phyloP scores from a whole-genome alignment of 2,113 vertebrate genomes.

The Lophochroa leadbeateri region DNA sequence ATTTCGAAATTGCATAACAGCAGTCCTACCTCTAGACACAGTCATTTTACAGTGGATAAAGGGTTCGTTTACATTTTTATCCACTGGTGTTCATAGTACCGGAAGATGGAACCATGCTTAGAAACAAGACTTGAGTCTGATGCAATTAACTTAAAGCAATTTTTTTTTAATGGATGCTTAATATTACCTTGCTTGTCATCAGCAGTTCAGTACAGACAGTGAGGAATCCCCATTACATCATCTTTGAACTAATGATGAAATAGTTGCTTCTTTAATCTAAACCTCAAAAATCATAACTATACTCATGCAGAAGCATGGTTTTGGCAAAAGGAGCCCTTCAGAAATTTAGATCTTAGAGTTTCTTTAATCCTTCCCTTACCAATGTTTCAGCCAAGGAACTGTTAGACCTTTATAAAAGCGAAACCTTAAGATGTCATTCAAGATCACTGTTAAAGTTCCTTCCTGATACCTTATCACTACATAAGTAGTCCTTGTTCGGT shows the following conservation, averaged over 20 bases:
- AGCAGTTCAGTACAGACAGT: not conserved
- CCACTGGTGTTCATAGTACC: not conserved
- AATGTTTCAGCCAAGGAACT: not conserved
- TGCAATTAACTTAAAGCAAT: not conserved
- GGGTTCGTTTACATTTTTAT: not conserved
- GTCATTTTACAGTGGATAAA: not conserved
- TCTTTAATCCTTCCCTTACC: not conserved
- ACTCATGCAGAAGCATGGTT: not conserved
- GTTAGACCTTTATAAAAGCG: not conserved
- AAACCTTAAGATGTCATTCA: not conserved
- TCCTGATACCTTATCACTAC: not conserved
- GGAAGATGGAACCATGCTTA: not conserved
- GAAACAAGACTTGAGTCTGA: not conserved
- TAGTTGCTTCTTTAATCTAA: not conserved
- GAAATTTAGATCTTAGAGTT: not conserved
- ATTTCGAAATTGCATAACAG: not conserved
- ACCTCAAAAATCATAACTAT: not conserved
- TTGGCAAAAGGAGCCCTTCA: not conserved
- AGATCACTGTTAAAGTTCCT: not conserved
- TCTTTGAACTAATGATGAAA: not conserved
- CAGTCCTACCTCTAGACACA: not conserved
- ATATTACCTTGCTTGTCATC: not conserved
- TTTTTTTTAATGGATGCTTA: not conserved
- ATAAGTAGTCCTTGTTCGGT: not conserved
- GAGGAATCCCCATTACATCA: not conserved